These are phyloP conservation scores for Cephus nigrinus DNA, from an alignment of 2,888 invertebrate genomes.

Conservation along the genomic window DNA sequence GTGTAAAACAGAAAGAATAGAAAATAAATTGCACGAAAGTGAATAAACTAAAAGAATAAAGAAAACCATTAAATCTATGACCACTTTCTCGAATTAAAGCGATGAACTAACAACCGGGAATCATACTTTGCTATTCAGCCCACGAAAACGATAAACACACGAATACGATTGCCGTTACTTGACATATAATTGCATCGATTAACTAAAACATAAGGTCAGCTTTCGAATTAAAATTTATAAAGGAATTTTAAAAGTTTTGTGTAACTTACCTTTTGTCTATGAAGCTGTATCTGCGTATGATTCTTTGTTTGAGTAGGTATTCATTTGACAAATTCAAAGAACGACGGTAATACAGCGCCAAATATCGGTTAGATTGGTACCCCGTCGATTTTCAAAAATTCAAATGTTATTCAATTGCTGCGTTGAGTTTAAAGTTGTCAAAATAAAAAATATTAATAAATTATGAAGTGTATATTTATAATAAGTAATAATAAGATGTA, in stretches of 20 bases:
- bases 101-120: neutral
- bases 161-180: neutral
- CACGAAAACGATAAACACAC: neutral
- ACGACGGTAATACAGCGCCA: neutral
- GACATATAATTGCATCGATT: neutral
- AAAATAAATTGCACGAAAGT: neutral
- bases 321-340: neutral
- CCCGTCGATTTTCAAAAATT: neutral
- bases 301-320: neutral
- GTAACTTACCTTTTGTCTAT: neutral
- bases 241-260: neutral
- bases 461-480: neutral
- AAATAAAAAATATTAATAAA: neutral
- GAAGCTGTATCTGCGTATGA: no score
- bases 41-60: neutral
- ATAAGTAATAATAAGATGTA: neutral
- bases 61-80: neutral
- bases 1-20: neutral
- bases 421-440: neutral
- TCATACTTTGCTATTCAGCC: neutral
- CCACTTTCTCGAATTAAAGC: neutral
- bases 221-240: neutral
- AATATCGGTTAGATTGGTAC: neutral
- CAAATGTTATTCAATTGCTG: neutral
- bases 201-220: neutral